Base-by-base conservation (phyloP, 2,888 invertebrate species). In the Gandaritis pyraliata region DNA sequence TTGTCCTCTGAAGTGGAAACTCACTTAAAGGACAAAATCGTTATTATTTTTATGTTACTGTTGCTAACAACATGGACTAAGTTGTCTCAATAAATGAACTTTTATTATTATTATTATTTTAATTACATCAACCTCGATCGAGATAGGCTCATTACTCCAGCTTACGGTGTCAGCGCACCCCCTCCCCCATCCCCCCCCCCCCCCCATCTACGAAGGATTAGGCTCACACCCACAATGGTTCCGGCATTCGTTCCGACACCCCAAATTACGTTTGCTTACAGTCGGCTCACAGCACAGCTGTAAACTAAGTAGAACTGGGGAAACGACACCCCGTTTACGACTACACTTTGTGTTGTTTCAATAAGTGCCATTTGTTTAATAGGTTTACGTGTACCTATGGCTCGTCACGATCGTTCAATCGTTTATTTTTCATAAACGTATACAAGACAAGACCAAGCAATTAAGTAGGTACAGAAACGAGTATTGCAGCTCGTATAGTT, bases 221-320 rank as follows among this genome's bases (percentile, higher is more conserved):
- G 39, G 33, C 33, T 33, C 33, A 47, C 51, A 23, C 51, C 23
- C 39, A 11, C 10, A n/a, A 12, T 39, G 29, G 13, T 52, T 1
- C n/a, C 38, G 23, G 39, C 23, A 13, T 43, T 43, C n/a, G 15
- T 43, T 16, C 43, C 41, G 30, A 45, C 43, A 16, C 41, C 30
- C 30, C 49, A n/a, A 39, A 41, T 49, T 29, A 48, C 29, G 29
- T 48, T 18, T 18, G 29, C 33, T 16, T 10, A 30, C 51, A 30
- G 33, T 16, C 45, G 45, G 36, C 53, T 45, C 18, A 38, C 36
- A 12, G 36, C 18, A 38, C 36, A 12, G 36, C 43, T 43, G 45
- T 54, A 41, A 54, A 46, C 55, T 30, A 29, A 29, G 16, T 30
- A 30, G 41, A 49, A 56, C 33, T 56, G 56, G 56, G 48, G 30